Base-by-base conservation (phyloP, 2,113 vertebrate genomes). In the Carassius auratus region DNA sequence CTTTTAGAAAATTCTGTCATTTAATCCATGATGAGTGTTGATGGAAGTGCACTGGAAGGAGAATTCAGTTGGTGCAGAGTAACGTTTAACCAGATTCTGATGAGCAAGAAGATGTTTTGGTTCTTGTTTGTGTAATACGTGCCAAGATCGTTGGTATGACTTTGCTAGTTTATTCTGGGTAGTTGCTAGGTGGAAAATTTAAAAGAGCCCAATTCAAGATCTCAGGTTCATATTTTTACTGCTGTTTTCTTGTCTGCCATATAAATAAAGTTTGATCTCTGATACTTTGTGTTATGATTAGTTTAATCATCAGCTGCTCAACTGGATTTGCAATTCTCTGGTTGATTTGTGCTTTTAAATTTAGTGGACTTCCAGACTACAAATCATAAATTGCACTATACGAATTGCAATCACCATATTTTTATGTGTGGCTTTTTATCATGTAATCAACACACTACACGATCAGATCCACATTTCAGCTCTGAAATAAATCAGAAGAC, bases 401-500 rank as follows among this genome's bases (percentile, higher is more conserved):
- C 3, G 19, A 57, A 74, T 74, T 74, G 38, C 38, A 74, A 74
- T 74, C 71, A 69, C 17, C 17, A 6, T 73, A 9, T 42, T 73
- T 73, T 73, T 19, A 45, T 30, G 13, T 45, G 71, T 73, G 4
- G 5, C 2, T n/a, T 42, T 74, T 45, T 45, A 74, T 48, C 19
- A 48, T 9, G 48, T 52, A 30, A 61, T 79, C 30, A 61, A 42
- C 55, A 59, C 50, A 45, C n/a, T 15, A 17, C n/a, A 48, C 38
- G 26, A 78, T 38, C 17, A 78, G 15, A 7, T 21, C 33, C 74
- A 76, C 7, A 8, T 19, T 76, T 52, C 45, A 52, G 23, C 23
- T 76, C 45, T 76, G 45, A 76, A 48, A 50, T 30, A 9, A 76
- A 52, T 52, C 45, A 52, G 73, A 76, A 73, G 23, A 48, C 50